phyloP scores from a whole-genome alignment of 2,113 vertebrate species.

The Charina bottae region DNA sequence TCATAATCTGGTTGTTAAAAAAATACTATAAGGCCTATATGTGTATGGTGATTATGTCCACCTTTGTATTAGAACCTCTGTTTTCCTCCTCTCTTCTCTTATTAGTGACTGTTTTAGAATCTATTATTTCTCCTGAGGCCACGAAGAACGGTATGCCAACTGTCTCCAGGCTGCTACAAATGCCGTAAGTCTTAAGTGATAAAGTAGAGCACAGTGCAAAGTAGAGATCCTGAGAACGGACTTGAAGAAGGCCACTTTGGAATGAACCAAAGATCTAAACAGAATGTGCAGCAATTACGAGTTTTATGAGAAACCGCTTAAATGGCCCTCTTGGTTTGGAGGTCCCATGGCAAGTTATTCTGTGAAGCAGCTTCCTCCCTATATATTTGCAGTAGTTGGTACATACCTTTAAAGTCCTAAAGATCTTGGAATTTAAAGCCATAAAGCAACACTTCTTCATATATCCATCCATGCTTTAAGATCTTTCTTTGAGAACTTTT shows the following conservation, averaged over 20 bases:
- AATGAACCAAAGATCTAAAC: neutral
- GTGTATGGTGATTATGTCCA: neutral
- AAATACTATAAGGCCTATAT: neutral
- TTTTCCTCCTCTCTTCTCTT: neutral
- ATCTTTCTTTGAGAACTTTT: too few relatives aligned
- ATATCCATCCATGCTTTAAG: too few relatives aligned
- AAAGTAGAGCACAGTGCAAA: neutral
- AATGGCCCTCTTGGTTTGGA: neutral
- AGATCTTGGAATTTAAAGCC: too few relatives aligned
- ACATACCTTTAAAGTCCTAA: too few relatives aligned
- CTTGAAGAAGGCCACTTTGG: neutral
- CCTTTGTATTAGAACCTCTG: neutral
- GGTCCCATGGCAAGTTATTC: neutral
- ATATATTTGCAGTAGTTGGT: too few relatives aligned
- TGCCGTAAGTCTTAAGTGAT: constrained; percentile 83
- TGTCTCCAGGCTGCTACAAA: constrained; percentile 87
- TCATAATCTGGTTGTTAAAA: neutral
- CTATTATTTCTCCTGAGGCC: constrained; percentile 93
- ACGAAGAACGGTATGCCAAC: constrained; percentile 93
- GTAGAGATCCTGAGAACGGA: neutral
- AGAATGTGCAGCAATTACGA: neutral
- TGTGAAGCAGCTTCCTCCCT: too few relatives aligned
- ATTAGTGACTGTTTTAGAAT: constrained; percentile 92
- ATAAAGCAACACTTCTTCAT: too few relatives aligned
- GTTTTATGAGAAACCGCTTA: neutral